Base-by-base conservation (phyloP, 1,140 invertebrate species). In the Pseudoatta argentina region DNA sequence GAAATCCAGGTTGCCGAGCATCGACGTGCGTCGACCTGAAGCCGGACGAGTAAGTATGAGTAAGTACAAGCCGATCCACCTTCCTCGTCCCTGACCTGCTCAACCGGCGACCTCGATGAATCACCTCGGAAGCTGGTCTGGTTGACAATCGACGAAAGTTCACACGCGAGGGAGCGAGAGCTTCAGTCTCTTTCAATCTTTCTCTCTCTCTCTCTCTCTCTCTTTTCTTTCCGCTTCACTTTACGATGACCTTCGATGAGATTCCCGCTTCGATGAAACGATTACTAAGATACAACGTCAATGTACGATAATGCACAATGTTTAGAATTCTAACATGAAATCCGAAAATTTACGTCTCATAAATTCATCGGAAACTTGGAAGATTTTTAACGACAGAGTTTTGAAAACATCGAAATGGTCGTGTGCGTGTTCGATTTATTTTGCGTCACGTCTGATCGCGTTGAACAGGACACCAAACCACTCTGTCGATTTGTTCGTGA, bases 101-200 rank as follows among this genome's bases (percentile, higher is more conserved):
- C 90, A 88, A 90, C 67, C 69, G 21, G 57, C 71, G 87, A 61
- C 90, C 89, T 88, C 90, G 89, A 91, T 91, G 90, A 91, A 90
- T 90, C 90, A 91, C 87, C 79, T 66, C 67, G 64, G 89, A 90
- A 59, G 82, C n/a, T 61, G 87, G 90, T 89, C 82, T 61, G 44
- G 14, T 44, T 79, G 78, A 88, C 89, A 85, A 91, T 90, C 90
- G 85, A 85, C 75, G 59, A 82, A 86, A 83, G 55, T 91, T 90
- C 82, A 78, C 86, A 78, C 61, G 81, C 77, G 85, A 7, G 39
- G 39, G 21, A 48, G 48, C n/a, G 63, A 21, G 61, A 34, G 12
- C 44, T 27, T 44, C 12, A 16, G 2, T 57, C 30, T 10, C 24
- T 55, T 3, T 24, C 24, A 24, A 3, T 27, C 27, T 27, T 55